Evolutionary conservation across 2,888 invertebrate species (phyloP), one percentile per base, ranked within the genome.

Genomic region (Caenorhabditis drosophilae): DNA sequence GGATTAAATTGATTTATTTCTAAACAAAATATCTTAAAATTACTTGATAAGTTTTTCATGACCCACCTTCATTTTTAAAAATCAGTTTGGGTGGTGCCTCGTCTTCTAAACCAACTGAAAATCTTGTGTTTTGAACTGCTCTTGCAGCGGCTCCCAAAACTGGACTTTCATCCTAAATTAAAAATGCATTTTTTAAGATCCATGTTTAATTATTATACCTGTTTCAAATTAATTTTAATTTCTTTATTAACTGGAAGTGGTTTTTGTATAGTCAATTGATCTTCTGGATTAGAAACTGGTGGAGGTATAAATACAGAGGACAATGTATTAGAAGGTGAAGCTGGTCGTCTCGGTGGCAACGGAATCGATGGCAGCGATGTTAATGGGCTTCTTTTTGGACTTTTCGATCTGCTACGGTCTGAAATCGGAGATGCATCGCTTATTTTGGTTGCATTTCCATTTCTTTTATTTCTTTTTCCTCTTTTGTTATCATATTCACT

Each of bases 31-130:
- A n/a, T 31, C 31, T 31, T 12, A 31, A 31, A 31, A 31, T 12
- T 31, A 9, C 31, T 6, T 31, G 31, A 31, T 9, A 31, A 31
- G 7, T 31, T 31, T 31, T 12, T n/a, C n/a, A n/a, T n/a, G 12
- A 31, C 31, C 6, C 7, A 31, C 31, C 31, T 6, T 31, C 31
- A 31, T 12, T 31, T 31, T 31, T 31, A 6, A 31, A 31, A 31
- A 31, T 31, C 6, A 31, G 6, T 31, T 31, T 31, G 6, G 31
- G 31, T 31, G 31, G 36, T 4, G 16, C n/a, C 16, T 36, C 36
- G 4, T 36, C 36, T n/a, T 36, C 16, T n/a, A 36, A n/a, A 15
- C 36, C 36, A n/a, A 36, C 36, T n/a, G 36, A 36, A n/a, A 36
- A 36, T 4, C 36, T 9, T 4, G 36, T 36, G n/a, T 36, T 36